Conservation (phyloP, 2,113 vertebrate species). For the Progne subis region DNA sequence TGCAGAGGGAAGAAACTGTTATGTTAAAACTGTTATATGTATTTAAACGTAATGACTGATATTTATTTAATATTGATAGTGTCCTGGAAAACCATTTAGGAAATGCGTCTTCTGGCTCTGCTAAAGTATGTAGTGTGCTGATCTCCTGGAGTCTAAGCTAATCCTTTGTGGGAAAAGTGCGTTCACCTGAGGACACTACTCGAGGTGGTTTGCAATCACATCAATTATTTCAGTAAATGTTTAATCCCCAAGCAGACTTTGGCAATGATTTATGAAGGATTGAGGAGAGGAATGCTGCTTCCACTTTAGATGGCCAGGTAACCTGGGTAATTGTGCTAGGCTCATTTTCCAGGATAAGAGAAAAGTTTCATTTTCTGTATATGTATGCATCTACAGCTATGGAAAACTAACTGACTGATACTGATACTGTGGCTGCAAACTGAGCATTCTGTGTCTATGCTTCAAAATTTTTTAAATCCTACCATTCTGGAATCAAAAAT, state of each 20-base stretch:
- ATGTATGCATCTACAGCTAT: background rate
- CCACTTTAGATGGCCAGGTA: background rate
- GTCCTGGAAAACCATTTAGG: constrained; percentile 16
- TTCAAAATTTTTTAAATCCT: background rate
- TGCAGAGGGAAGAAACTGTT: constrained; percentile 41
- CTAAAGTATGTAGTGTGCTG: background rate
- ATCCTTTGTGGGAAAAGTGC: background rate
- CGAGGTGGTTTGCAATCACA: background rate
- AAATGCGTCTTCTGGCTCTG: constrained; percentile 15
- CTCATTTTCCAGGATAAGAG: background rate
- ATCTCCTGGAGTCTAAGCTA: background rate
- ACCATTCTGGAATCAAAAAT: background rate
- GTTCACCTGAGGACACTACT: constrained; percentile 1
- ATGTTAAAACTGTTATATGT: constrained; percentile 42
- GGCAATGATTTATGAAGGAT: background rate
- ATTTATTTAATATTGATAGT: constrained; percentile 7
- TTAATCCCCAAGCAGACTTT: background rate
- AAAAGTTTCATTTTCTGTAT: background rate
- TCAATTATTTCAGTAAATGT: constrained; percentile 1
- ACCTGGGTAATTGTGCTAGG: background rate
- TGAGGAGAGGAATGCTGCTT: background rate
- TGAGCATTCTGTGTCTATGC: background rate
- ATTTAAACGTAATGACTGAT: constrained; percentile 36
- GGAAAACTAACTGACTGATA: background rate
- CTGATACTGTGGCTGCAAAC: background rate